Conservation (phyloP, 2,888 invertebrate genomes). For the Synanthedon myopaeformis region DNA sequence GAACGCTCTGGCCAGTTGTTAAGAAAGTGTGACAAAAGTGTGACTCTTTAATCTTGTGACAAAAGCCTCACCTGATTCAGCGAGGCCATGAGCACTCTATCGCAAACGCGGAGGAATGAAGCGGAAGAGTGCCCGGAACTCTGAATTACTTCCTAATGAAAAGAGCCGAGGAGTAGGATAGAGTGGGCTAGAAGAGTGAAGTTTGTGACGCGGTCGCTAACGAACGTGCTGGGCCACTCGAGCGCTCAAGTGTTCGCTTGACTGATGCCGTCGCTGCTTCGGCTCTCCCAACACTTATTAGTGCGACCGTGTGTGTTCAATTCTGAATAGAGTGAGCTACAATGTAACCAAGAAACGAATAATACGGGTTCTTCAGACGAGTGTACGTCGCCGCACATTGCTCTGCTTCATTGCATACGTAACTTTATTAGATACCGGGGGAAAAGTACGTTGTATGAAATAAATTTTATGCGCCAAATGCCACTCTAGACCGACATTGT, state of each 20-base stretch:
- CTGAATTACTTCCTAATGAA: constrained; percentile 71
- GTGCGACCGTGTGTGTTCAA: constrained; percentile 10
- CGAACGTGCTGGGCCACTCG: constrained; percentile 58
- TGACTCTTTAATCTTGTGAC: constrained; percentile 64
- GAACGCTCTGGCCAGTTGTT: constrained; percentile 29
- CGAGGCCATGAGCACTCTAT: constrained; percentile 54
- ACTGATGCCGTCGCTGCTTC: constrained; percentile 18
- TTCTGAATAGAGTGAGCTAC: background rate
- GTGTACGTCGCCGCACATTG: background rate
- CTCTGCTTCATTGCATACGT: too few relatives aligned
- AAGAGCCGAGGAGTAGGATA: constrained; percentile 59
- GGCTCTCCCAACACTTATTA: constrained; percentile 29
- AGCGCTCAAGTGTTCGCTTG: constrained; percentile 37
- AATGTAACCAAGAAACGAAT: background rate
- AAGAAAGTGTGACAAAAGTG: constrained; percentile 45
- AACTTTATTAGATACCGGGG: too few relatives aligned
- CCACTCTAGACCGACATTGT: too few relatives aligned
- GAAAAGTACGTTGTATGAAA: too few relatives aligned
- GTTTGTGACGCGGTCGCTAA: constrained; percentile 62
- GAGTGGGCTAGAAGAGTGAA: constrained; percentile 29
- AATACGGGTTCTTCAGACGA: background rate
- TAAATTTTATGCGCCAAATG: too few relatives aligned
- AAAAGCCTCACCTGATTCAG: constrained; percentile 68
- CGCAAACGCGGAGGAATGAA: constrained; percentile 64
- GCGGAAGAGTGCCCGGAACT: constrained; percentile 63